Base-by-base conservation (phyloP, 1,140 invertebrate genomes). In the Bursaphelenchus mucronatus region DNA sequence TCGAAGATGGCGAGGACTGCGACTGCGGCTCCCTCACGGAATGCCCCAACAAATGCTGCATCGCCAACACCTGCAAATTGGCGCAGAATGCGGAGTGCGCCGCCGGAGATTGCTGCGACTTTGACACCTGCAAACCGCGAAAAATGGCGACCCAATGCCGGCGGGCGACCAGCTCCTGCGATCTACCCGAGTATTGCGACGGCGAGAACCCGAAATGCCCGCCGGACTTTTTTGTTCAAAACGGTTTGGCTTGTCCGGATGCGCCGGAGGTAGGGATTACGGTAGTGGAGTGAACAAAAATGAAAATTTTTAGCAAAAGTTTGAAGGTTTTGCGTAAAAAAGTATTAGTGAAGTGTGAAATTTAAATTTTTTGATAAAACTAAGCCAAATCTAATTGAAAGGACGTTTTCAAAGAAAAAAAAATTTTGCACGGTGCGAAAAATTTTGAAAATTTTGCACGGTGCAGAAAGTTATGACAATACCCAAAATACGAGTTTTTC, bases 131-230 rank as follows among this genome's bases (percentile, higher is more conserved):
- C 72, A 80, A 84, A 68, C 88, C 88, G 0, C 91, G 88, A 76
- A 82, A 82, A 9, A 87, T 88, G 15, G 90, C 91, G 0, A 89
- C 87, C 0, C 80, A 88, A 56, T 98, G 95, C 79, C 86, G 94
- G 13, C 83, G 85, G 1, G 86, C 89, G 0, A 86, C 88, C 51
- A 88, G 88, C 59, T 90, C 93, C 76, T 99, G 95, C 84, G 95
- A 98, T 83, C 81, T 98, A 41, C 89, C 94, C 0, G 95, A 99
- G 82, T 96, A 88, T 81, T 99, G 95, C 82, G 90, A 90, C 0
- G 95, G 95, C 0, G 86, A 90, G 61, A 89, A 89, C 0, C 92
- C 97, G 80, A 92, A 88, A 81, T 99, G 95, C 83, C 94, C 94
- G 0, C 81, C 83, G 13, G 91, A 98, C 84, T 88, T 95, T 0